Evolutionary conservation across 2,888 invertebrate species (phyloP).

Genomic region (Cheilosia soror): DNA sequence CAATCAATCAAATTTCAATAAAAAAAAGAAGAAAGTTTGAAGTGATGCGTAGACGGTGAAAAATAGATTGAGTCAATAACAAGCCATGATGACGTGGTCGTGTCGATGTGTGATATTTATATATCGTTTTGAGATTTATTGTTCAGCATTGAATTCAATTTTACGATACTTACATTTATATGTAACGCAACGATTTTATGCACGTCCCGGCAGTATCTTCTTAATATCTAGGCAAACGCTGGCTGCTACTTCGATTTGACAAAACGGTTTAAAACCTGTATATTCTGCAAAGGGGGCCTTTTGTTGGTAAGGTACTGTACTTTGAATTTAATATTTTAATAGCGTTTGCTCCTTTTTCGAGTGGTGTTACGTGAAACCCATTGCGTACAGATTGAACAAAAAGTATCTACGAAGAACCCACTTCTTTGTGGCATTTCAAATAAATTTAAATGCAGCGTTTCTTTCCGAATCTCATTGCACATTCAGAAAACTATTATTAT

Average conservation of each 20-base stretch:
- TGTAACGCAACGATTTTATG: too few relatives aligned
- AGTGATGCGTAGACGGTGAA: not conserved
- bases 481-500: not conserved
- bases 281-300: too few relatives aligned
- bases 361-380: too few relatives aligned
- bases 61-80: constrained; percentile 15
- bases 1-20: constrained; percentile 57
- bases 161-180: not conserved
- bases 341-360: too few relatives aligned
- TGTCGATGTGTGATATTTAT: too few relatives aligned
- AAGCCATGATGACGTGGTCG: constrained; percentile 15
- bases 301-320: too few relatives aligned
- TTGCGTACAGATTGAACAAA: not conserved
- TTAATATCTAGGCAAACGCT: too few relatives aligned
- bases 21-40: not conserved
- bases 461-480: not conserved
- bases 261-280: too few relatives aligned
- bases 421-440: not conserved
- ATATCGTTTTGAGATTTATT: constrained; percentile 23
- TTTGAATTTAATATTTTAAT: too few relatives aligned
- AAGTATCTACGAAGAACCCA: not conserved
- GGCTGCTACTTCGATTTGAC: too few relatives aligned
- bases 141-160: constrained; percentile 16
- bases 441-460: not conserved
- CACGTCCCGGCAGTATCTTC: too few relatives aligned